These are phyloP conservation scores for Microcebus griseorufus DNA, from an alignment of 2,113 vertebrate genomes.

Conservation along the genomic window DNA sequence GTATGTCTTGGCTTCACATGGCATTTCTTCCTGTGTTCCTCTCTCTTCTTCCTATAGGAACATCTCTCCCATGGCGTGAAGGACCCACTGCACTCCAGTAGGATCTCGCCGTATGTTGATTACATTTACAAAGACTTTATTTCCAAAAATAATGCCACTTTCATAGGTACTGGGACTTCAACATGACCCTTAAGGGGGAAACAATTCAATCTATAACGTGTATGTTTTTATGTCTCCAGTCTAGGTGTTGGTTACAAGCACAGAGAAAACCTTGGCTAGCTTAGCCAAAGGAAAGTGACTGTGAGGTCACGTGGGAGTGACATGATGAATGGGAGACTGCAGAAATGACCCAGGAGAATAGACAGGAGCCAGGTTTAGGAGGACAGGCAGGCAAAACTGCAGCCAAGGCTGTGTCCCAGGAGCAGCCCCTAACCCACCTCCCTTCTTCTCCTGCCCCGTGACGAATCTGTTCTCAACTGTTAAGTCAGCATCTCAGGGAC, in stretches of 20 bases:
- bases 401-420: neutral
- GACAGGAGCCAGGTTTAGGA: neutral
- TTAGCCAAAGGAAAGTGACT: neutral
- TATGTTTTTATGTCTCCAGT: neutral
- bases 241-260: neutral
- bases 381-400: neutral
- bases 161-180: neutral
- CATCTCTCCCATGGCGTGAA: accelerated
- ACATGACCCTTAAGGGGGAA: neutral
- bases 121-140: neutral
- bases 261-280: neutral
- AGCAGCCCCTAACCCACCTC: neutral
- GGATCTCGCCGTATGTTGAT: neutral
- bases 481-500: neutral
- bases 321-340: neutral
- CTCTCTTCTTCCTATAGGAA: neutral
- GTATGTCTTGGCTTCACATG: neutral
- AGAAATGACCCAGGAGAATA: neutral
- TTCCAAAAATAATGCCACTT: neutral
- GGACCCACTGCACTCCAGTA: too few species aligned
- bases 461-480: neutral
- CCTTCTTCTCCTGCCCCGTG: neutral
- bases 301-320: neutral
- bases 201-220: neutral
- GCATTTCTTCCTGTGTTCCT: neutral